Evolutionary conservation across 2,888 invertebrate genomes (phyloP), one percentile per base, ranked within the genome.

Genomic region (Ophion ventricosus): DNA sequence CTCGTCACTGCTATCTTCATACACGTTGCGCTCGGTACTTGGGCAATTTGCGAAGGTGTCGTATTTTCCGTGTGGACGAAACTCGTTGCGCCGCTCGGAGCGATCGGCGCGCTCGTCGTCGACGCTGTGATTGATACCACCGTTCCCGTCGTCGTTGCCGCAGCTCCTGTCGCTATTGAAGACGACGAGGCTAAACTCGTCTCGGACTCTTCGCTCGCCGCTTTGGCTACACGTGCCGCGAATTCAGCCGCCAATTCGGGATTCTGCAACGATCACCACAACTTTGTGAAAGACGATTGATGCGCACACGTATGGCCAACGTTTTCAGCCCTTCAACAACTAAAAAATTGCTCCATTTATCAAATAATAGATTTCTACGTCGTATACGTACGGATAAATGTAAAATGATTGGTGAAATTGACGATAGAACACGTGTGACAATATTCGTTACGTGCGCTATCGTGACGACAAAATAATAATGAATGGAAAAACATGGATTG

Each of bases 231-330:
- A 5, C 90, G 90, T 35, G 92, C 93, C 80, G 93, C 93, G 86
- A 94, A 94, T 79, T 93, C 92, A 56, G 93, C 93, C 72, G 90
- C 90, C 79, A 92, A 91, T 86, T 91, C 89, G 83, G 90, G 89
- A 85, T 91, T 90, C 93, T 93, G 91, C 88, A 92, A 92, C 88
- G 91, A 92, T 91, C 90, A 92, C 88, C 88, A 88, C 87, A 90
- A 87, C 91, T 92, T 85, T 89, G 88, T 92, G 92, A 92, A 88
- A 92, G 90, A 92, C 89, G 86, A 87, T 82, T 87, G 90, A 89
- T 89, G 90, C 79, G 88, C 89, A 84, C 72, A 84, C 76, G 87
- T 86, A 87, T 83, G 73, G 82, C 80, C 78, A 78, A 93, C 94
- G n/a, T 93, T 92, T 94, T 94, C 67, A 78, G 66, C 63, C 82